A percentile compares a stretch with the other conserved stretches of the same genome.
Evolutionary conservation across 2,113 vertebrate genomes (phyloP).

Genomic region (Sus scrofa): DNA sequence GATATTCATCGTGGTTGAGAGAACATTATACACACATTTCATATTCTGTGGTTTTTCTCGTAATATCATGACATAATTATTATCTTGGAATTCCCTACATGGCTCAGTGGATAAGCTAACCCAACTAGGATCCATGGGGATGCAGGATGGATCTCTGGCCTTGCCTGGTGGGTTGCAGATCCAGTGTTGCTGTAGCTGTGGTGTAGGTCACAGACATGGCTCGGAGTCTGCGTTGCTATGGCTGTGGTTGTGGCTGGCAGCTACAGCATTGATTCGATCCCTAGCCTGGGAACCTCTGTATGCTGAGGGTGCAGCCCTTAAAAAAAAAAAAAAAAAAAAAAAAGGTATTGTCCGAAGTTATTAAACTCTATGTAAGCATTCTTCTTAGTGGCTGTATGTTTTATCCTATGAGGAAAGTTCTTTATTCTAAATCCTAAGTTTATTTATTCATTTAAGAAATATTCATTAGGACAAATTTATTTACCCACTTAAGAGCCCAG

Average conservation of each 20-base stretch:
- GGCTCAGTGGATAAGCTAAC: too few species aligned
- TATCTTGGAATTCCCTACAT: not conserved
- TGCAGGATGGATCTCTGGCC: too few species aligned
- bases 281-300: too few species aligned
- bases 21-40: not conserved
- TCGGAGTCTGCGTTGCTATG: too few species aligned
- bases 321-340: too few species aligned
- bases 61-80: conserved; percentile 1
- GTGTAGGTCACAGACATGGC: too few species aligned
- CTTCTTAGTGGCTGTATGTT: not conserved
- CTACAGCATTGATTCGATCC: too few species aligned
- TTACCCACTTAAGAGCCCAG: not conserved
- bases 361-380: not conserved
- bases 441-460: conserved; percentile 53
- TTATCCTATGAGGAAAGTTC: not conserved
- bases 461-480: not conserved
- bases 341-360: not conserved
- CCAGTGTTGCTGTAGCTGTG: too few species aligned
- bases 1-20: not conserved
- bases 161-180: too few species aligned
- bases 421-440: conserved; percentile 36
- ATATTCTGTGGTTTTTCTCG: conserved; percentile 26
- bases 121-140: too few species aligned
- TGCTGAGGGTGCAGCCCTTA: too few species aligned
- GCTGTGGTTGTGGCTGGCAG: too few species aligned